Evolutionary conservation across 1,140 invertebrate species (phyloP), one percentile per base, ranked within the genome.

Genomic region (Alviniconcha marisindica): DNA sequence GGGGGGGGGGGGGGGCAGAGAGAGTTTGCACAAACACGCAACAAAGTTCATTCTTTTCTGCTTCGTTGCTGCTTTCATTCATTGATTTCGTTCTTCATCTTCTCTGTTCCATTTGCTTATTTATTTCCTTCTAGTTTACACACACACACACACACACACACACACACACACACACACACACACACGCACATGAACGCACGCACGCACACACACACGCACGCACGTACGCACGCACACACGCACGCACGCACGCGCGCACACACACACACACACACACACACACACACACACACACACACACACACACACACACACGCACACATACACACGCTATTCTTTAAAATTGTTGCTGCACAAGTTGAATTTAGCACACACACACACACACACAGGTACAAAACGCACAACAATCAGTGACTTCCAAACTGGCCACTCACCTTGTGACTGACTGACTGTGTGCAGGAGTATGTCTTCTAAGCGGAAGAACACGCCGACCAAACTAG

Each of bases 381-480:
- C n/a, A n/a, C n/a, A n/a, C n/a, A n/a, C n/a, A n/a, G n/a, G n/a
- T n/a, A n/a, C n/a, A n/a, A n/a, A n/a, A n/a, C n/a, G n/a, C n/a
- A n/a, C n/a, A n/a, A n/a, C n/a, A n/a, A n/a, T n/a, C n/a, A n/a
- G n/a, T n/a, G n/a, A n/a, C n/a, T n/a, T n/a, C n/a, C n/a, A n/a
- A n/a, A n/a, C n/a, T n/a, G n/a, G n/a, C n/a, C n/a, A n/a, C n/a
- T n/a, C n/a, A n/a, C n/a, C n/a, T n/a, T n/a, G n/a, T n/a, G n/a
- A n/a, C n/a, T n/a, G n/a, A n/a, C n/a, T n/a, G n/a, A n/a, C n/a
- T 81, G 79, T 86, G 85, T 91, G 74, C 90, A 97, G 96, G 96
- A 97, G 95, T 94, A 97, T 97, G 97, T 97, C 96, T 95, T 97
- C 97, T 94, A 97, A 97, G 95, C 95, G 96, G 94, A 97, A 97